These are phyloP conservation scores for Choreutis nemorana DNA, from an alignment of 2,888 invertebrate genomes.

Conservation along the genomic window DNA sequence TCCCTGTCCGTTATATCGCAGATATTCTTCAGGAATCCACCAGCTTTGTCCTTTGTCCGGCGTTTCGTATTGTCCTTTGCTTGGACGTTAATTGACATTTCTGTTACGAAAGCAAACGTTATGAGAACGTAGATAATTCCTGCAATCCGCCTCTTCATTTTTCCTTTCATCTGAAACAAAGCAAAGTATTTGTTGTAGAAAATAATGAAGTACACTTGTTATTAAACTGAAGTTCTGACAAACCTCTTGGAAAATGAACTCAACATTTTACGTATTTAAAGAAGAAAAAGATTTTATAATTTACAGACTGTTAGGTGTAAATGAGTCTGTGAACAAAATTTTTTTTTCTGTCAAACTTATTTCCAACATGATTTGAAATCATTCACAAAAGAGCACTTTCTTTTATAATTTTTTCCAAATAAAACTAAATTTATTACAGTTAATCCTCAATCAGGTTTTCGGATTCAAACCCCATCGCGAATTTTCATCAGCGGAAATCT, in stretches of 20 bases:
- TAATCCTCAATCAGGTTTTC: no score
- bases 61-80: constrained; percentile 52
- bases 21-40: constrained; percentile 62
- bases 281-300: not conserved
- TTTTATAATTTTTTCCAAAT: no score
- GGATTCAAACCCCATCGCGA: no score
- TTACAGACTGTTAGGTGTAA: not conserved
- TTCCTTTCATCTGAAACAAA: constrained; percentile 48
- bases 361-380: no score
- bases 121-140: constrained; percentile 49
- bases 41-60: constrained; percentile 51
- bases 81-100: constrained; percentile 55
- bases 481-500: no score
- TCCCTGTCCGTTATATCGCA: constrained; percentile 65
- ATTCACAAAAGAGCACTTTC: no score
- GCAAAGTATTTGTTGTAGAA: not conserved
- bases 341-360: no score
- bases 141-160: constrained; percentile 48
- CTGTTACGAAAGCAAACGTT: constrained; percentile 50
- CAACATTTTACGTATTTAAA: not conserved
- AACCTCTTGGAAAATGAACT: not conserved
- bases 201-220: not conserved
- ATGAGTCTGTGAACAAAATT: not conserved
- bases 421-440: no score
- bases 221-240: not conserved